These are phyloP conservation scores for Neria commutata DNA, from an alignment of 2,888 invertebrate genomes.

Conservation along the genomic window DNA sequence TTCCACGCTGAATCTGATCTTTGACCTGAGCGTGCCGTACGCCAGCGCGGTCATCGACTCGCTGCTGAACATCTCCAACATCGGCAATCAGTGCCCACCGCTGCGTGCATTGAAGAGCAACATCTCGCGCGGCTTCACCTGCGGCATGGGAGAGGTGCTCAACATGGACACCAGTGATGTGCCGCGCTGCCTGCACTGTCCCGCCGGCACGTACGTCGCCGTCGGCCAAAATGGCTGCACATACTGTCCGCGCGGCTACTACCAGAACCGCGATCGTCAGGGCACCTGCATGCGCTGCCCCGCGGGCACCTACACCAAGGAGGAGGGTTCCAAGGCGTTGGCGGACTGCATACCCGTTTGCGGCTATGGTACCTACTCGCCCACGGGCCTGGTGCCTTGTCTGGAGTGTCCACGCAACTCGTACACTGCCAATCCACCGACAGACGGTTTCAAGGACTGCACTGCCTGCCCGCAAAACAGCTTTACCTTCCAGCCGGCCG, in stretches of 20 bases:
- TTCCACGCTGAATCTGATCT: constrained; percentile 89
- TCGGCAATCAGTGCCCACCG: constrained; percentile 92
- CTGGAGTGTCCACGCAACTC: constrained; percentile 93
- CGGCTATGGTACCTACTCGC: constrained; percentile 94
- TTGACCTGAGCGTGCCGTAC: constrained; percentile 91
- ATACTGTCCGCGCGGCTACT: constrained; percentile 89
- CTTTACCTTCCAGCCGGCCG: constrained; percentile 91
- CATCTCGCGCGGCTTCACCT: constrained; percentile 89
- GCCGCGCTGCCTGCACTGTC: constrained; percentile 93
- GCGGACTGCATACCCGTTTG: constrained; percentile 92
- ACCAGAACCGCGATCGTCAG: constrained; percentile 91
- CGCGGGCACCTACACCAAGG: constrained; percentile 88
- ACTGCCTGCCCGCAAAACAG: constrained; percentile 89
- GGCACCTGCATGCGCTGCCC: constrained; percentile 90
- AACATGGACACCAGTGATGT: constrained; percentile 92
- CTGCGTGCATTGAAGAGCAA: constrained; percentile 83
- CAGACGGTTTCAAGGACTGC: constrained; percentile 91
- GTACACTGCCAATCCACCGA: constrained; percentile 85
- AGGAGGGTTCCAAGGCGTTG: constrained; percentile 86
- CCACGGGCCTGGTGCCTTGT: constrained; percentile 91
- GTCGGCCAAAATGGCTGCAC: constrained; percentile 91
- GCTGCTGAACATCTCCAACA: constrained; percentile 84
- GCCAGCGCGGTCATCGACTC: constrained; percentile 90
- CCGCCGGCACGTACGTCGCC: constrained; percentile 92
- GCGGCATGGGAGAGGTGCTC: constrained; percentile 90